Percentiles rank a stretch among this genome's conserved stretches.
Evolutionary conservation across 2,113 vertebrate genomes (phyloP).

Genomic region (Ailurus styani): DNA sequence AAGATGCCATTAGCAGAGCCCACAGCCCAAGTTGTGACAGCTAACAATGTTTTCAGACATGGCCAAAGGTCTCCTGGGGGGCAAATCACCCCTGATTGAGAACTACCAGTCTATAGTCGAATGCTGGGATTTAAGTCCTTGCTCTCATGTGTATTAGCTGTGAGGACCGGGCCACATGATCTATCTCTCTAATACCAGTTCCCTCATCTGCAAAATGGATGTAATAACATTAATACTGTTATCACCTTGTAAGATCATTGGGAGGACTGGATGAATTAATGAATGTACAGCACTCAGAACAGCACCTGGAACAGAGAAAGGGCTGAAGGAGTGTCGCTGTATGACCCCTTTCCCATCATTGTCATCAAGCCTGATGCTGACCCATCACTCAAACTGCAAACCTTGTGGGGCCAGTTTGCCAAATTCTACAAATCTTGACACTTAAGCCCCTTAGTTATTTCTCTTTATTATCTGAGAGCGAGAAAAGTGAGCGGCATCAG

Average conservation of each 20-base stretch:
- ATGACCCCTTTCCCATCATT: neutral
- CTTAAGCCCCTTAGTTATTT: neutral
- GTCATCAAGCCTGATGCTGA: neutral
- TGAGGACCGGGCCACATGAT: neutral
- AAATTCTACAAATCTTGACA: neutral
- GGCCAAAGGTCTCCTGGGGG: rapidly evolving
- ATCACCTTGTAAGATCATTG: neutral
- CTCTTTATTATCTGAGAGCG: neutral
- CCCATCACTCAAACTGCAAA: neutral
- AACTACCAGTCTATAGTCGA: neutral
- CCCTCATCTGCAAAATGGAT: neutral
- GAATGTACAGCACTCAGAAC: neutral
- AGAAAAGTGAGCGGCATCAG: neutral
- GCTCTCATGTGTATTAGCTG: neutral
- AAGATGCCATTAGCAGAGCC: neutral
- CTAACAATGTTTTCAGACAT: neutral
- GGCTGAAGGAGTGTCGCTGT: too few relatives aligned
- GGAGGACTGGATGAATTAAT: too few relatives aligned
- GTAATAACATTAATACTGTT: neutral
- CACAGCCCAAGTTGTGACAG: neutral
- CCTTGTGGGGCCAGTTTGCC: neutral
- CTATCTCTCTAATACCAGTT: neutral
- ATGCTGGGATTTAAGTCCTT: neutral
- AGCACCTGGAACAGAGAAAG: neutral
- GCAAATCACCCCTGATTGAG: neutral